Percentiles rank a stretch among this genome's conserved stretches.
Evolutionary conservation across 2,113 vertebrate species (phyloP).

Genomic region (Nesogale talazaci): DNA sequence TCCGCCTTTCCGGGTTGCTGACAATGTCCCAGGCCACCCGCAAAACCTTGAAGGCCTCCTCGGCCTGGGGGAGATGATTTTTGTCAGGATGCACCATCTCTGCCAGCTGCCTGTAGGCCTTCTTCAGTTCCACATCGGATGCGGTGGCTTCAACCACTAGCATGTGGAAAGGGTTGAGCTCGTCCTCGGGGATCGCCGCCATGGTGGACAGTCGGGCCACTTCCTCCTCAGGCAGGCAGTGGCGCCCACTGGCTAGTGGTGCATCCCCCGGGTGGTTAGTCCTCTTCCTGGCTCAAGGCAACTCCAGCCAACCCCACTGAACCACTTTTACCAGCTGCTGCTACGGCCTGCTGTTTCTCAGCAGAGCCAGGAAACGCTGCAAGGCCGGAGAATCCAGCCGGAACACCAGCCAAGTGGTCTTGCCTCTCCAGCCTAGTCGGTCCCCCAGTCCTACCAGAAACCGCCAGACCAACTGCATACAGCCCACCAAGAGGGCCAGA

Average conservation of each 20-base stretch:
- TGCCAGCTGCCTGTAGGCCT: constrained; percentile 93
- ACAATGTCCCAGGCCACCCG: constrained; percentile 97
- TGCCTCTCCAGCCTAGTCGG: constrained; percentile 79
- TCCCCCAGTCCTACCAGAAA: constrained; percentile 76
- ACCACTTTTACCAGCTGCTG: constrained; percentile 78
- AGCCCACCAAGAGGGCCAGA: constrained; percentile 82
- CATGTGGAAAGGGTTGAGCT: constrained; percentile 94
- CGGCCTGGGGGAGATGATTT: constrained; percentile 94
- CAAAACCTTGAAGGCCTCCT: constrained; percentile 96
- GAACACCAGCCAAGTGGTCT: constrained; percentile 63
- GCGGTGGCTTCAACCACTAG: constrained; percentile 92
- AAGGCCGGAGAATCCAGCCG: constrained; percentile 63
- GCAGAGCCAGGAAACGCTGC: constrained; percentile 81
- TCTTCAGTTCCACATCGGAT: constrained; percentile 92
- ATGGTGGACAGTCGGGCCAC: constrained; percentile 92
- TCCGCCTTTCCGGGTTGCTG: constrained; percentile 93
- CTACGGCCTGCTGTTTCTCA: constrained; percentile 86
- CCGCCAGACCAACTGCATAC: constrained; percentile 83
- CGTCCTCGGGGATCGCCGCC: constrained; percentile 92
- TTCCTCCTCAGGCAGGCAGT: constrained; percentile 88
- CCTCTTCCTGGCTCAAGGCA: constrained; percentile 72
- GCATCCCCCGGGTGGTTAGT: constrained; percentile 68
- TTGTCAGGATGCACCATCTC: constrained; percentile 95
- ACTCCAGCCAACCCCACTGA: constrained; percentile 71
- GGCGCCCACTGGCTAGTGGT: constrained; percentile 84